Evolutionary conservation across 2,797 vertebrate genomes (phyloP), one percentile per base, ranked within the genome.

Genomic region (Smutsia gigantea): DNA sequence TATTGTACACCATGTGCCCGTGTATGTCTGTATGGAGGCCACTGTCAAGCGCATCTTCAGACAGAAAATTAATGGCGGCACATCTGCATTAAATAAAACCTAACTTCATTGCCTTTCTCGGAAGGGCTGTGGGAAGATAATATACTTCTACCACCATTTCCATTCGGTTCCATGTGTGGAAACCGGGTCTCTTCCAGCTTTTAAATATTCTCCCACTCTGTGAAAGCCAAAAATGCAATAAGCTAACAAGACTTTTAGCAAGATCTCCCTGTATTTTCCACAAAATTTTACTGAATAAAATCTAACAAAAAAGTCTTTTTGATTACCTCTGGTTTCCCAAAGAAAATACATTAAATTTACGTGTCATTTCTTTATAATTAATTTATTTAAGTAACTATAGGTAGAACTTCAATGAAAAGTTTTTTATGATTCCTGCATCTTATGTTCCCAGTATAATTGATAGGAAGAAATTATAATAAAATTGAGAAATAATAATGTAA

Each of bases 81-180:
- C 92, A 90, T 93, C 66, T 94, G 94, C 39, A 55, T 66, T 81
- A 91, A 90, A 95, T 95, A 74, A 96, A 93, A 19, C 49, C 42
- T 31, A 82, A 89, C 55, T 90, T 64, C 39, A 39, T 42, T 77
- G 57, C 69, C 64, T 94, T 81, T 81, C n/a, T 85, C 82, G 83
- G 34, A 95, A 71, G 29, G 17, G 17, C 77, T 93, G 31, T 49
- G 87, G 92, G 37, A 94, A 96, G 84, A 71, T 25, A 71, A 46
- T 78, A 79, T n/a, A 37, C 59, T 78, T 96, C 66, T 72, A 25
- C 53, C 37, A 81, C 57, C 81, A 75, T 92, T 96, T 92, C 68
- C 55, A 96, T 90, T 97, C 93, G 83, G 59, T 94, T 92, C 72
- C 79, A 51, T 83, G 89, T 91, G 82, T 97, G 88, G 85, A 97